A percentile compares a stretch with the other conserved stretches of the same genome.
These are phyloP conservation scores for Noctilio leporinus DNA, from an alignment of 2,113 vertebrate genomes.

Conservation along the genomic window DNA sequence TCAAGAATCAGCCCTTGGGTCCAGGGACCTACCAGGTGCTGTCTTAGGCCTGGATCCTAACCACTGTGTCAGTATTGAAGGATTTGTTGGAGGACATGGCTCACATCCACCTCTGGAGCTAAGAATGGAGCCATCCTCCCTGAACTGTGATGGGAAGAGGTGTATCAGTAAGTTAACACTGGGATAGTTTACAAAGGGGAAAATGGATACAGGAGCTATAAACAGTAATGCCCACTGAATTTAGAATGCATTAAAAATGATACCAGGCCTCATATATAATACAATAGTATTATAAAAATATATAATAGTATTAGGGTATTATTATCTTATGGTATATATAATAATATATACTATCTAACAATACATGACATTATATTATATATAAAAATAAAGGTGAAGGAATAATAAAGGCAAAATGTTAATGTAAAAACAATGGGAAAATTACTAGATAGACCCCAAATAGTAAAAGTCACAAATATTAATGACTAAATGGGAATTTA, in stretches of 20 bases:
- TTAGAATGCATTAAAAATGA: background rate
- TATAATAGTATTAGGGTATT: background rate
- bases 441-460: background rate
- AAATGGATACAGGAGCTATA: background rate
- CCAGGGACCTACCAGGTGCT: background rate
- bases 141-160: background rate
- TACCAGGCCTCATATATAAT: background rate
- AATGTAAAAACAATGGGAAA: background rate
- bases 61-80: background rate
- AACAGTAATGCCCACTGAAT: background rate
- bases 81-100: background rate
- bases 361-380: background rate
- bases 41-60: background rate
- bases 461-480: background rate
- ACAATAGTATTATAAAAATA: background rate
- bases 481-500: background rate
- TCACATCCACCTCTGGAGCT: background rate
- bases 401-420: background rate
- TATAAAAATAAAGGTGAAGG: background rate
- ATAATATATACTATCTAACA: background rate
- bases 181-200: background rate
- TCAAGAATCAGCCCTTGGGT: background rate
- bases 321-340: background rate
- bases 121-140: background rate
- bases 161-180: background rate